Base-by-base conservation (phyloP, 2,113 vertebrate species). In the Symphodus melops region DNA sequence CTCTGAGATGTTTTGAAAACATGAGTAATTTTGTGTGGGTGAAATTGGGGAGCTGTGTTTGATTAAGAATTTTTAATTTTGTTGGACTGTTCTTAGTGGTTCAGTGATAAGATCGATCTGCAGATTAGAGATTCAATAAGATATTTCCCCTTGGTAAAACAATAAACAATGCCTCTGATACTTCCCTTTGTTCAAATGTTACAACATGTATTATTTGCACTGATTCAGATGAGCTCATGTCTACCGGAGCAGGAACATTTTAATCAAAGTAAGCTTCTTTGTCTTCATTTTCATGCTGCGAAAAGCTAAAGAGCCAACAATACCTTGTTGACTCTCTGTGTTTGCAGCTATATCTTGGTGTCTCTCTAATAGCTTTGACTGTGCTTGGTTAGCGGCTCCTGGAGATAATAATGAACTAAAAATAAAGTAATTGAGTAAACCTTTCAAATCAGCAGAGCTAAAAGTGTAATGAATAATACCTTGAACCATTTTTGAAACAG, bases 61-160 rank as follows among this genome's bases (percentile, higher is more conserved):
- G 41, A 67, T 49, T 63, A n/a, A 65, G 28, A 12, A 16, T 23
- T 60, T 71, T 54, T 42, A 16, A 48, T 58, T 70, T 55, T 13
- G 23, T 53, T n/a, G 5, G 20, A n/a, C 16, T 48, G 46, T 17
- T 48, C 17, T 6, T 8, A 52, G 1, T 23, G 19, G 5, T 62
- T 11, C 66, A 70, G 4, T 62, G 11, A 74, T 66, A 3, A 52
- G 19, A 64, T 5, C 16, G 17, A 21, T 60, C 8, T 23, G 14
- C 41, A 44, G 46, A 68, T 57, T 28, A 58, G 6, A 11, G 25
- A 61, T 7, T 77, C 13, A 36, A 33, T 57, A 53, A 42, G 64
- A 57, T 39, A 59, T 71, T 86, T 80, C 16, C 63, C 60, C 61
- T 63, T 44, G 1, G 13, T 69, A 21, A 68, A 65, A 57, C 39